Evolutionary conservation across 1,140 invertebrate genomes (phyloP).

Genomic region (Drosophila sp.): DNA sequence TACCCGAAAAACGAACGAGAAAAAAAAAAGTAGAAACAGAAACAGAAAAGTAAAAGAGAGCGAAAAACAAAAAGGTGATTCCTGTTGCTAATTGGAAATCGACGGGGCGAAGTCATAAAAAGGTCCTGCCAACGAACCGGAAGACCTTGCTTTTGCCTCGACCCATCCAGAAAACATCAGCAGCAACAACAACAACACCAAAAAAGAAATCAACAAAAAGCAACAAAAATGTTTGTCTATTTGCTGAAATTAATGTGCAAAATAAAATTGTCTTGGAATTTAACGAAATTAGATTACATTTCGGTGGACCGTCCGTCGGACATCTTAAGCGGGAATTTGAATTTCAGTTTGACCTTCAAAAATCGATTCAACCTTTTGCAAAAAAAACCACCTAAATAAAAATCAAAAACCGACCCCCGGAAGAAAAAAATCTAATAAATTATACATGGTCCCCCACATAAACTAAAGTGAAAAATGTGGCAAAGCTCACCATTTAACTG

Average conservation of each 20-base stretch:
- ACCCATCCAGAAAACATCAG: neutral
- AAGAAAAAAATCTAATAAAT: conserved; percentile 66
- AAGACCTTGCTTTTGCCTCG: neutral
- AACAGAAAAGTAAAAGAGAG: conserved; percentile 11
- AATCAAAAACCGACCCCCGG: neutral
- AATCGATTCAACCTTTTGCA: conserved; percentile 22
- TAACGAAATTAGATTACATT: conserved; percentile 21
- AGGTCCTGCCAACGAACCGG: conserved; percentile 7
- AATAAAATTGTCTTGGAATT: conserved; percentile 26
- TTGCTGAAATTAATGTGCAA: conserved; percentile 48
- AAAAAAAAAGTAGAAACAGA: conserved; percentile 20
- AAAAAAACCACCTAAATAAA: neutral
- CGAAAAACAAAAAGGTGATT: conserved; percentile 67
- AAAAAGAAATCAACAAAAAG: conserved; percentile 29
- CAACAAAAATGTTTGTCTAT: conserved; percentile 53
- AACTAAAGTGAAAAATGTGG: conserved; percentile 77
- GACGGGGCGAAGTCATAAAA: conserved; percentile 43
- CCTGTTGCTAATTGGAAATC: conserved; percentile 78
- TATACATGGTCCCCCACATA: conserved; percentile 74
- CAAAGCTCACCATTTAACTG: conserved; percentile 63
- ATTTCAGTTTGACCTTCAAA: conserved; percentile 15
- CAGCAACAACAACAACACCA: neutral
- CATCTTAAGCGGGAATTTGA: conserved; percentile 8
- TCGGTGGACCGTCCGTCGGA: neutral
- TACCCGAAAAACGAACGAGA: conserved; percentile 13